These are phyloP conservation scores for Acromyrmex echinatior DNA, from an alignment of 1,140 invertebrate genomes.

Conservation along the genomic window DNA sequence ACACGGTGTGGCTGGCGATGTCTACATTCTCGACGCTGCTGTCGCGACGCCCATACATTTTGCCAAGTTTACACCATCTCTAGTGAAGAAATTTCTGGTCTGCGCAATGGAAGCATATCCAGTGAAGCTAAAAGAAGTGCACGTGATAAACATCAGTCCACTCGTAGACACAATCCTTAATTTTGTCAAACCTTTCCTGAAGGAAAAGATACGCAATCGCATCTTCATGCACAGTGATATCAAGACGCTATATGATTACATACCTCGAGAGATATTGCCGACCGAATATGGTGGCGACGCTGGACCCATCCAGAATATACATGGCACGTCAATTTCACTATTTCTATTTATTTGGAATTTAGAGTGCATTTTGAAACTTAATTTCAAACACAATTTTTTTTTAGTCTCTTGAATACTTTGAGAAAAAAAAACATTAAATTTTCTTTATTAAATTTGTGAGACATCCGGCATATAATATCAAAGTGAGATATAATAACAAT, in stretches of 20 bases:
- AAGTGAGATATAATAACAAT: background rate
- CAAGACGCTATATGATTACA: slow-evolving; percentile 91
- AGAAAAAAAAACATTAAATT: background rate
- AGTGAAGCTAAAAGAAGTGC: slow-evolving; percentile 94
- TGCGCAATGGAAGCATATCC: slow-evolving; percentile 95
- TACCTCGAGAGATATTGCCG: slow-evolving; percentile 93
- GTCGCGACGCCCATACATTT: slow-evolving; percentile 92
- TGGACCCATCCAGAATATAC: slow-evolving; percentile 90
- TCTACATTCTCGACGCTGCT: slow-evolving; percentile 92
- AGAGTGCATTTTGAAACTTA: background rate
- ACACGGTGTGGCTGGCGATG: slow-evolving; percentile 92
- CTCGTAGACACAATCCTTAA: slow-evolving; percentile 93
- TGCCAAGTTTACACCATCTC: slow-evolving; percentile 91
- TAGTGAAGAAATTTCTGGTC: slow-evolving; percentile 93
- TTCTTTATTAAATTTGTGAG: background rate
- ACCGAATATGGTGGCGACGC: slow-evolving; percentile 93
- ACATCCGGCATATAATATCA: background rate
- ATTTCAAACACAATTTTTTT: background rate
- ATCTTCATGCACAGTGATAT: slow-evolving; percentile 92
- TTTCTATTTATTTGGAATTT: background rate
- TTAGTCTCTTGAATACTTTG: background rate
- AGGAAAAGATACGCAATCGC: slow-evolving; percentile 94
- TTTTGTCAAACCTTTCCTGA: slow-evolving; percentile 94
- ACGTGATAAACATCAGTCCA: slow-evolving; percentile 94
- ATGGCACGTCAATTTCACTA: slow-evolving; percentile 86